phyloP scores from a whole-genome alignment of 2,888 invertebrate genomes.

The Nomada lathburiana region DNA sequence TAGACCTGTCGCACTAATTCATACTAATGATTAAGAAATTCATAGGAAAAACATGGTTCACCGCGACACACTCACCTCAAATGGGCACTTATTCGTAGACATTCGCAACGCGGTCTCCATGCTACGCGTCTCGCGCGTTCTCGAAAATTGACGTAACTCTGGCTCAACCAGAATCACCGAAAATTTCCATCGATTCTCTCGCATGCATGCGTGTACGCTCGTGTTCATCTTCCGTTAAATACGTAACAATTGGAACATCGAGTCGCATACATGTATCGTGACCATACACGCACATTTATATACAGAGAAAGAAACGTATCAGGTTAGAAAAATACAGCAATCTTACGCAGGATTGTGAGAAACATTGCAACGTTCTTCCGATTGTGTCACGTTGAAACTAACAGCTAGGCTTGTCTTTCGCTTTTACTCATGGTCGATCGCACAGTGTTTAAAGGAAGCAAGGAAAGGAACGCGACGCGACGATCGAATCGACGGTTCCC shows the following conservation, averaged over 20 bases:
- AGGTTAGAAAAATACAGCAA: conserved; percentile 84
- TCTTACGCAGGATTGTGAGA: conserved; percentile 79
- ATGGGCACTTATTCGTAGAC: conserved; percentile 28
- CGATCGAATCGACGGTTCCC: neutral
- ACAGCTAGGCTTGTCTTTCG: conserved; percentile 57
- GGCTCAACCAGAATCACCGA: conserved; percentile 25
- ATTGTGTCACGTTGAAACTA: conserved; percentile 56
- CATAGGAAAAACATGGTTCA: conserved; percentile 73
- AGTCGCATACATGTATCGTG: conserved; percentile 28
- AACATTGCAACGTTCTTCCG: conserved; percentile 72
- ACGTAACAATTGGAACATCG: conserved; percentile 18
- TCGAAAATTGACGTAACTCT: conserved; percentile 62
- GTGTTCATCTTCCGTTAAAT: conserved; percentile 34
- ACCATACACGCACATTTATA: conserved; percentile 44
- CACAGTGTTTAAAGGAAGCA: neutral
- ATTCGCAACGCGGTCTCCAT: neutral
- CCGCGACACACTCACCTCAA: conserved; percentile 50
- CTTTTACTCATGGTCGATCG: neutral
- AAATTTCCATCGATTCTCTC: neutral
- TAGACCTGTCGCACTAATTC: conserved; percentile 82
- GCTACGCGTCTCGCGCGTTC: neutral
- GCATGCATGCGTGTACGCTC: conserved; percentile 54
- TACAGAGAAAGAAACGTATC: conserved; percentile 78
- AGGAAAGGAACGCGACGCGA: neutral
- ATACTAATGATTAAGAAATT: conserved; percentile 79